Percentiles rank a stretch among this genome's conserved stretches.
Evolutionary conservation across 2,113 vertebrate genomes (phyloP).

Genomic region (Microtus montanus): DNA sequence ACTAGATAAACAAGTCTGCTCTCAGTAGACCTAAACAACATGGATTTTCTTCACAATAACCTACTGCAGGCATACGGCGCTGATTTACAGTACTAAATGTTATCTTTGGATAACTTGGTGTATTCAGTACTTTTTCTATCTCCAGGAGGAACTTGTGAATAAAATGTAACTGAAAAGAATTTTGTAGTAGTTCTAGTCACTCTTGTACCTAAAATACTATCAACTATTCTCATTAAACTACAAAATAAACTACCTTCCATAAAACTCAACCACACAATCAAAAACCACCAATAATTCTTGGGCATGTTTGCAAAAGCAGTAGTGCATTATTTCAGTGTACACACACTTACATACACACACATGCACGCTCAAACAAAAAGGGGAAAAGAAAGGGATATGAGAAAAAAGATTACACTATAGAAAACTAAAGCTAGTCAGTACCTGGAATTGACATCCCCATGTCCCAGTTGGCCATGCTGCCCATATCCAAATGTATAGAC

Average conservation of each 20-base stretch:
- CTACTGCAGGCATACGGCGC: background rate
- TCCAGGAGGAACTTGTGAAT: background rate
- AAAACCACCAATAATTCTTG: background rate
- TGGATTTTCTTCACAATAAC: background rate
- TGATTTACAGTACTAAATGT: background rate
- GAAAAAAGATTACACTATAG: background rate
- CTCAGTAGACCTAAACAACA: background rate
- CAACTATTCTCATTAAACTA: conserved; percentile 15
- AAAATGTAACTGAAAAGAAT: conserved; percentile 9
- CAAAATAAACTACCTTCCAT: background rate
- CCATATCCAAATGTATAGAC: conserved; percentile 99
- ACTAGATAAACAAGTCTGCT: background rate
- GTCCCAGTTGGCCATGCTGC: conserved; percentile 97
- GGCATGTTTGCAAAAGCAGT: background rate
- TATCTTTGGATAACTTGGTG: background rate
- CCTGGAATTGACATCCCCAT: conserved; percentile 99
- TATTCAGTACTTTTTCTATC: background rate
- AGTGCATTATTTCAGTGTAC: background rate
- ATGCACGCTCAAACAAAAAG: background rate
- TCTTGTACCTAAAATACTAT: conserved; percentile 26
- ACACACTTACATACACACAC: background rate
- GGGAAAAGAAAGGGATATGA: background rate
- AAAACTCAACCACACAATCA: conserved; percentile 44
- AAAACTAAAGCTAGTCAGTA: conserved; percentile 70
- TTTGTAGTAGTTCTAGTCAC: background rate